phyloP scores from a whole-genome alignment of 2,888 invertebrate species.

The Drosophila paramelanica region DNA sequence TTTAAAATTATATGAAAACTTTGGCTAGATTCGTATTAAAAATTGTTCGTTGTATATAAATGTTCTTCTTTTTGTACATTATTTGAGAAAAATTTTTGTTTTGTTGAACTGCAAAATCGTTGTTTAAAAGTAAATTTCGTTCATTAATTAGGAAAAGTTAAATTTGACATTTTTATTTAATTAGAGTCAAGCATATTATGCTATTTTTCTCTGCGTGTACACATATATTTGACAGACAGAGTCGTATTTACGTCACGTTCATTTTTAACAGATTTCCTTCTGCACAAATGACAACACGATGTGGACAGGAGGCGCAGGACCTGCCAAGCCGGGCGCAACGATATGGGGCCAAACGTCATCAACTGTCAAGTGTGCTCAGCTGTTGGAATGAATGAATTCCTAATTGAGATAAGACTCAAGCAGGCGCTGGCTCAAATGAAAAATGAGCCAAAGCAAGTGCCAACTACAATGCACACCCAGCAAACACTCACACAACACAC shows the following conservation, averaged over 20 bases:
- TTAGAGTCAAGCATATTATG: no score
- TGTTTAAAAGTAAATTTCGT: no score
- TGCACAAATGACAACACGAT: slow-evolving; percentile 7
- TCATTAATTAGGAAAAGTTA: no score
- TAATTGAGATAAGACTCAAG: slow-evolving; percentile 74
- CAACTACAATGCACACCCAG: slow-evolving; percentile 24
- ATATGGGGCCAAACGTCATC: slow-evolving; percentile 35
- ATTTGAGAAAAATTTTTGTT: no score
- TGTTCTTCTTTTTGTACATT: no score
- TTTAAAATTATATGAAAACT: no score
- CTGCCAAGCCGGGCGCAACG: slow-evolving; percentile 7
- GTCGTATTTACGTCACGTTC: slow-evolving; percentile 64
- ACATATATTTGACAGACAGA: slow-evolving; percentile 14
- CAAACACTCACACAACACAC: slow-evolving; percentile 9
- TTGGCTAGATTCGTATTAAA: no score
- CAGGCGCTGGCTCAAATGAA: slow-evolving; percentile 52
- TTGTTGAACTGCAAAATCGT: no score
- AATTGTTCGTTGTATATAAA: no score
- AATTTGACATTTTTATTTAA: no score
- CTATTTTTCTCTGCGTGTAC: slow-evolving; percentile 2
- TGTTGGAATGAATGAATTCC: slow-evolving; percentile 65
- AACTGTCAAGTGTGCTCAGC: slow-evolving; percentile 61
- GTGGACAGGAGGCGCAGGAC: slow-evolving; percentile 13
- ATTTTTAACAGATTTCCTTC: slow-evolving; percentile 53
- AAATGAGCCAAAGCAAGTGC: slow-evolving; percentile 56